Evolutionary conservation across 2,888 invertebrate genomes (phyloP).

Genomic region (Drosophila quinaria): DNA sequence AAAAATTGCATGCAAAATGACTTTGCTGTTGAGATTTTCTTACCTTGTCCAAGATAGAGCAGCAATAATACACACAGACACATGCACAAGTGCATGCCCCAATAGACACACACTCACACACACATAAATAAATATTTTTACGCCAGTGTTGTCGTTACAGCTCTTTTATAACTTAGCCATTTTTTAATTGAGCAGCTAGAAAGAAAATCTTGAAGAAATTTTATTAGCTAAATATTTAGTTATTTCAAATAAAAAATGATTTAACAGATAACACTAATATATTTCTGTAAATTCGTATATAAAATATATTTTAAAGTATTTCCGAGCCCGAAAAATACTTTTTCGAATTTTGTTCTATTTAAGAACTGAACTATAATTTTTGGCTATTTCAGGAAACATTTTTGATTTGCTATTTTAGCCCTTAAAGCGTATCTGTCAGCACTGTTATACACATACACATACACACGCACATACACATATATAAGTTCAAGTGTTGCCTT

Average conservation of each 20-base stretch:
- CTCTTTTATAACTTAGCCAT: not conserved
- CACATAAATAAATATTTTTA: not conserved
- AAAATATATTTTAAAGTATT: too few species aligned
- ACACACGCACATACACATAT: constrained; percentile 8
- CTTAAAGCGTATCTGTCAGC: not conserved
- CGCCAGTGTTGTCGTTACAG: not conserved
- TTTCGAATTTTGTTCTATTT: too few species aligned
- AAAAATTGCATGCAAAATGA: constrained; percentile 71
- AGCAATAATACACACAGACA: constrained; percentile 28
- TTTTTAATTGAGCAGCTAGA: too few species aligned
- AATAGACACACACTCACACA: not conserved
- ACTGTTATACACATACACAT: constrained; percentile 4
- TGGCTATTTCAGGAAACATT: not conserved
- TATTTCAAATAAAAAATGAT: not conserved
- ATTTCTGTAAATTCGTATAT: not conserved
- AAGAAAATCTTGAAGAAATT: too few species aligned
- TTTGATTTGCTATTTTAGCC: not conserved
- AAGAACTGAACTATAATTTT: too few species aligned
- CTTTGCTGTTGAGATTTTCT: constrained; percentile 71
- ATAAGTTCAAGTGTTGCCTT: constrained; percentile 46
- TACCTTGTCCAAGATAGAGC: constrained; percentile 60
- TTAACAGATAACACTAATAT: not conserved
- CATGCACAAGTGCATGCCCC: constrained; percentile 7
- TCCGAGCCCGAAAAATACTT: too few species aligned
- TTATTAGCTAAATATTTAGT: not conserved